phyloP scores from a whole-genome alignment of 1,140 invertebrate genomes.

The Orchesella cincta region DNA sequence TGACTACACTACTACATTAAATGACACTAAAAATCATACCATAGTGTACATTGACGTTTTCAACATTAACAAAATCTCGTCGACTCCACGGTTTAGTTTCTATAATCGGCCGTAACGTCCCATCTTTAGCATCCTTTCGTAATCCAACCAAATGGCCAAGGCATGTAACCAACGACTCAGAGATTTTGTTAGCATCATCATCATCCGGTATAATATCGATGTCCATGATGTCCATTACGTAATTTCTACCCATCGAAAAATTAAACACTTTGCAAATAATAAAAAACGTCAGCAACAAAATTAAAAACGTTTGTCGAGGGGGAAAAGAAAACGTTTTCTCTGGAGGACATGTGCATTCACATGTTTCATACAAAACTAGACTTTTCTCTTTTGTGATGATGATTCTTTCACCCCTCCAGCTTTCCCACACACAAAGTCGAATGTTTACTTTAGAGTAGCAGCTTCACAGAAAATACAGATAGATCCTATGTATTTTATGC shows the following conservation, averaged over 20 bases:
- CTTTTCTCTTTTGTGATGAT: no score
- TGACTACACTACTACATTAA: not conserved
- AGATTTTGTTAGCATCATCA: not conserved
- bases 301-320: not conserved
- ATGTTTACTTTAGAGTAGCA: no score
- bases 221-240: not conserved
- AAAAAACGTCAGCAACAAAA: not conserved
- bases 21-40: not conserved
- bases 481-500: no score
- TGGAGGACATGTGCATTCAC: no score
- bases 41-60: not conserved
- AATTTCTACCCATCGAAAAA: not conserved
- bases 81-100: not conserved
- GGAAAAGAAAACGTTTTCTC: no score
- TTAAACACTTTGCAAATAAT: not conserved
- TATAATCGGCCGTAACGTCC: not conserved
- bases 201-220: no score
- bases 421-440: no score
- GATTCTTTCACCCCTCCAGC: no score
- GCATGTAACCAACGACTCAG: not conserved
- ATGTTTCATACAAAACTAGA: no score
- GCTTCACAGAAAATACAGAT: no score
- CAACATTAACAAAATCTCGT: not conserved
- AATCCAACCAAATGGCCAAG: not conserved
- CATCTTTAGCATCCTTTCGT: not conserved